These are phyloP conservation scores for Diplazon laetatorius DNA, from an alignment of 2,888 invertebrate genomes.

Conservation along the genomic window DNA sequence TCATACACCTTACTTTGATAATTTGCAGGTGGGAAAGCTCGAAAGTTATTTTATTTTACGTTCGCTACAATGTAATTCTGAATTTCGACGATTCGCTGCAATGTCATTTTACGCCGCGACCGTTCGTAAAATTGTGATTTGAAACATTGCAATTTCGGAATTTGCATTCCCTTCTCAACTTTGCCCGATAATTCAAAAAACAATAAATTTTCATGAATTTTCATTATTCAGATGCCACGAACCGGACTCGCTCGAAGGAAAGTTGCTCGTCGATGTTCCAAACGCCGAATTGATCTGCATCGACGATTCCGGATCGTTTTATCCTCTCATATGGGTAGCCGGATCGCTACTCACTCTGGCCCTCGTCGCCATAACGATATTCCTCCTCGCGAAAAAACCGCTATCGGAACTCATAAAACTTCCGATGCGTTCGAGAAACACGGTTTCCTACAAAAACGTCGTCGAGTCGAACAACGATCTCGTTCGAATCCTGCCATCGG, in stretches of 20 bases:
- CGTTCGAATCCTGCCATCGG: conserved; percentile 76
- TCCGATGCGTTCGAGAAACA: conserved; percentile 74
- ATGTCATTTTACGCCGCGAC: too few species aligned
- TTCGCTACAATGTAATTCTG: too few species aligned
- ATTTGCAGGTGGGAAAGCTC: too few species aligned
- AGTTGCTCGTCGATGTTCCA: conserved; percentile 83
- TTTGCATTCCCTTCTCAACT: too few species aligned
- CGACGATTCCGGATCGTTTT: conserved; percentile 65
- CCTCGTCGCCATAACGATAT: conserved; percentile 64
- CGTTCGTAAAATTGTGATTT: too few species aligned
- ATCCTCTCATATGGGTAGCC: conserved; percentile 74
- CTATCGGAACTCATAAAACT: conserved; percentile 73
- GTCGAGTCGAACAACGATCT: conserved; percentile 79
- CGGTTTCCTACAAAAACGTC: conserved; percentile 79
- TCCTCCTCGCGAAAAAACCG: conserved; percentile 72
- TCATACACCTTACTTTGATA: too few species aligned
- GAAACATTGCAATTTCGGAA: too few species aligned
- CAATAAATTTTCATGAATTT: neutral
- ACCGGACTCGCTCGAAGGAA: conserved; percentile 82
- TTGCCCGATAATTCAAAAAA: too few species aligned
- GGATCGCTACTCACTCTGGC: conserved; percentile 70
- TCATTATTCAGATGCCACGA: conserved; percentile 83
- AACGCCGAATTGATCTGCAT: conserved; percentile 83
- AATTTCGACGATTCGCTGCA: too few species aligned
- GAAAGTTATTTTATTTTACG: too few species aligned